Conservation (phyloP, 1,140 invertebrate genomes). For the Leptonema lineaticorne region DNA sequence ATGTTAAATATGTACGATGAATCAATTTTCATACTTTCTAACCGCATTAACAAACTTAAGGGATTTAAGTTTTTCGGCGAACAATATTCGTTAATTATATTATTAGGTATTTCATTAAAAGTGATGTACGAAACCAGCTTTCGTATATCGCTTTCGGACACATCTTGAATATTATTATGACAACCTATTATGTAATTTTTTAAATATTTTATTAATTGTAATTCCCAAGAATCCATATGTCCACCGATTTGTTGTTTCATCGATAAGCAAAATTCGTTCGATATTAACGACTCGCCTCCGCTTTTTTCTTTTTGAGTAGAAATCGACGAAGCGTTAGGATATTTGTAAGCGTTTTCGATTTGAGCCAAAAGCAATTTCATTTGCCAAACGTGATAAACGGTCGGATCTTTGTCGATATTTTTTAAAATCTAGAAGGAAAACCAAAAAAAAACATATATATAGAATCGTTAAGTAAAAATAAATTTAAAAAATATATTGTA, state of each 20-base stretch:
- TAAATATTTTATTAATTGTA: slow-evolving; percentile 51
- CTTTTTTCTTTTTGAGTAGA: slow-evolving; percentile 42
- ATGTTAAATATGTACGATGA: slow-evolving; percentile 27
- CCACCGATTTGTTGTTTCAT: slow-evolving; percentile 59
- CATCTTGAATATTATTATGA: slow-evolving; percentile 41
- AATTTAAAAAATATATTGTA: neutral
- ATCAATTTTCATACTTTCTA: slow-evolving; percentile 27
- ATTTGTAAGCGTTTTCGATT: slow-evolving; percentile 44
- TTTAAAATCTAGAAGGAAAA: slow-evolving; percentile 51
- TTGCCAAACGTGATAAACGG: slow-evolving; percentile 64
- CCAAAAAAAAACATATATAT: slow-evolving; percentile 32
- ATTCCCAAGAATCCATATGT: slow-evolving; percentile 61
- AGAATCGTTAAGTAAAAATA: neutral
- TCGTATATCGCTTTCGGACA: slow-evolving; percentile 28
- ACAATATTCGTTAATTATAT: slow-evolving; percentile 42
- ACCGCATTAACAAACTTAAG: slow-evolving; percentile 29
- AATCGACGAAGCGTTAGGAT: slow-evolving; percentile 44
- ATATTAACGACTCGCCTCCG: slow-evolving; percentile 47
- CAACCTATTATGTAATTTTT: slow-evolving; percentile 51
- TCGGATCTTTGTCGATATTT: slow-evolving; percentile 52
- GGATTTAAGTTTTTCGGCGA: slow-evolving; percentile 14
- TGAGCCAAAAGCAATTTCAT: slow-evolving; percentile 62
- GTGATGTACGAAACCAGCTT: slow-evolving; percentile 60
- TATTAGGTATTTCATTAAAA: slow-evolving; percentile 61
- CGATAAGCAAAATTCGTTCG: slow-evolving; percentile 51